Conservation (phyloP, 1,140 invertebrate species). For the Lepidostoma basale region DNA sequence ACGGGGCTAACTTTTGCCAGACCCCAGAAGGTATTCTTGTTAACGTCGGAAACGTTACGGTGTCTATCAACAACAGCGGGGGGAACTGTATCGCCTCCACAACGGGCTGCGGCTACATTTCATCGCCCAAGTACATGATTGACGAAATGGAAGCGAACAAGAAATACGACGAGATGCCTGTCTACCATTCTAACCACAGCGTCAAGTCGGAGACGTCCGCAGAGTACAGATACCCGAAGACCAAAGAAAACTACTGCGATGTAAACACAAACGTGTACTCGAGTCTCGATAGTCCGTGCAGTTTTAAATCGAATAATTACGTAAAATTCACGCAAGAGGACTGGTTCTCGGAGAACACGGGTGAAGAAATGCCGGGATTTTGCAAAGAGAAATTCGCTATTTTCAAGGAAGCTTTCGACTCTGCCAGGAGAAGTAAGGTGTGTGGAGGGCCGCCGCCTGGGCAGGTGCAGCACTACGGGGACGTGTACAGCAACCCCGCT, state of each 20-base stretch:
- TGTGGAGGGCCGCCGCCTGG: background rate
- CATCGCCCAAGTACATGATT: constrained; percentile 28
- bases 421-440: constrained; percentile 52
- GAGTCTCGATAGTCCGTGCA: background rate
- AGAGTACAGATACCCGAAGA: background rate
- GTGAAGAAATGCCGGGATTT: constrained; percentile 42
- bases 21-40: constrained; percentile 65
- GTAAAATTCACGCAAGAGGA: constrained; percentile 48
- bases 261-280: background rate
- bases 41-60: constrained; percentile 77
- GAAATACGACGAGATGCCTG: constrained; percentile 4
- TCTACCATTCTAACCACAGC: background rate
- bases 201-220: background rate
- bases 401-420: constrained; percentile 64
- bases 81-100: constrained; percentile 75
- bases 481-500: background rate
- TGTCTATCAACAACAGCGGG: constrained; percentile 73
- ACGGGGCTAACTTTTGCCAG: constrained; percentile 58
- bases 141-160: constrained; percentile 25
- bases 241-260: background rate
- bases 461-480: background rate
- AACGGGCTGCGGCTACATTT: constrained; percentile 62
- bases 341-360: constrained; percentile 52
- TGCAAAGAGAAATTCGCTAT: constrained; percentile 61
- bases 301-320: background rate